Base-by-base conservation (phyloP, 1,140 invertebrate genomes). In the Hyles euphorbiae region DNA sequence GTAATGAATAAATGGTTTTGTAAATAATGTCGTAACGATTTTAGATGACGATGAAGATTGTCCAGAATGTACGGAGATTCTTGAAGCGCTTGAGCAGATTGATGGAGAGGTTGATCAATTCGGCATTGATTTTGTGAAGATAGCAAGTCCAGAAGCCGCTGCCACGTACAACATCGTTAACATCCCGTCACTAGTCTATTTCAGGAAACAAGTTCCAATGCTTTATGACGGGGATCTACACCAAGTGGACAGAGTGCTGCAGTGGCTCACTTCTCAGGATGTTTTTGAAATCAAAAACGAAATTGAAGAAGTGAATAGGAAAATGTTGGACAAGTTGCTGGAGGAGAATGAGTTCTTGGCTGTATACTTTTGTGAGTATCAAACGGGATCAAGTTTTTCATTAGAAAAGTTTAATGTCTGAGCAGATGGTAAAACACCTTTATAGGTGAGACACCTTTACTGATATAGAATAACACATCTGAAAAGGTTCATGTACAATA, bases 261-360 rank as follows among this genome's bases (percentile, higher is more conserved):
- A 93, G 60, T 98, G 97, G 97, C 85, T 98, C 9, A 98, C 97
- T 7, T 97, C 96, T 9, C 96, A 98, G 81, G 97, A 98, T 83
- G 96, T 97, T 32, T 98, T 98, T 89, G 96, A 98, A 89, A 95
- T 98, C 43, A 97, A 97, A 90, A 97, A 98, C 82, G 97, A 98
- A 92, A 98, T 98, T 75, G 97, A 98, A 85, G 96, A 98, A 86
- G 96, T 98, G 1, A 98, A 98, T 81, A 93, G 95, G 47, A 97
- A 98, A 89, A 98, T 98, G 97, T 88, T 98, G 49, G 96, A 98
- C 68, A 98, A 98, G 87, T 83, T 98, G 2, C 88, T 98, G 2
- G 96, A 98, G 67, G 97, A 98, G 84, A 98, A 98, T 75, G 97
- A 98, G 89, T 98, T 97, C 81, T 88, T 98, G 11, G 94, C 96